Base-by-base conservation (phyloP, 2,888 invertebrate species). In the Apodemia zela region DNA sequence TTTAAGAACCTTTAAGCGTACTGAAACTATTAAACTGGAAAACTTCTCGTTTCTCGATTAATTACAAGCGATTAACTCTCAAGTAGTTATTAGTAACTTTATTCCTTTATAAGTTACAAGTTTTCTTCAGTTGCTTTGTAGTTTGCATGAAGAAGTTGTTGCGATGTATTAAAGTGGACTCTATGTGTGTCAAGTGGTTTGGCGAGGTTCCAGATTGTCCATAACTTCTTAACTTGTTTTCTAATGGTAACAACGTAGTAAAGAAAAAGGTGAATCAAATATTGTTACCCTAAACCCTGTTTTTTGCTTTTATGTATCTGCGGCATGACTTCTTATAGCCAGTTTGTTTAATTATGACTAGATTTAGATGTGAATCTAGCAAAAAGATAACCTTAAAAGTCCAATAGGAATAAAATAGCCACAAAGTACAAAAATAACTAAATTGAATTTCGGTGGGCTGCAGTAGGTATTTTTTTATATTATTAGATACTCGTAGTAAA, bases 171-270 rank as follows among this genome's bases (percentile, higher is more conserved):
- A 76, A 71, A 84, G 84, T 80, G 81, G 79, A 76, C 75, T 80
- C 81, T 82, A 78, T 76, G 79, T 73, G 76, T 75, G 78, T 77
- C 73, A 77, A 83, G 81, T 68, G 75, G 75, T 65, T 73, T 86
- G 86, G 86, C 86, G 67, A 65, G 65, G 65, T 72, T 81, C 86
- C 86, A 86, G 67, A 63, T 11, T 35, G 33, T 33, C n/a, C 25
- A 54, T 54, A 54, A 54, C 54, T 54, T 54, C 15, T 25, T 54
- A 54, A 54, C 21, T 25, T 54, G 54, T 54, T 54, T 54, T 54
- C 15, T 42, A 42, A 42, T 42, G 15, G 42, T 42, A 42, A 42
- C 6, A 42, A 42, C 6, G n/a, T 42, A 15, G n/a, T 42, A 42
- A 15, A n/a, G 42, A 42, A 15, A 42, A 42, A 42, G 42, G 42